phyloP scores from a whole-genome alignment of 2,113 vertebrate species.

The Vidua macroura region DNA sequence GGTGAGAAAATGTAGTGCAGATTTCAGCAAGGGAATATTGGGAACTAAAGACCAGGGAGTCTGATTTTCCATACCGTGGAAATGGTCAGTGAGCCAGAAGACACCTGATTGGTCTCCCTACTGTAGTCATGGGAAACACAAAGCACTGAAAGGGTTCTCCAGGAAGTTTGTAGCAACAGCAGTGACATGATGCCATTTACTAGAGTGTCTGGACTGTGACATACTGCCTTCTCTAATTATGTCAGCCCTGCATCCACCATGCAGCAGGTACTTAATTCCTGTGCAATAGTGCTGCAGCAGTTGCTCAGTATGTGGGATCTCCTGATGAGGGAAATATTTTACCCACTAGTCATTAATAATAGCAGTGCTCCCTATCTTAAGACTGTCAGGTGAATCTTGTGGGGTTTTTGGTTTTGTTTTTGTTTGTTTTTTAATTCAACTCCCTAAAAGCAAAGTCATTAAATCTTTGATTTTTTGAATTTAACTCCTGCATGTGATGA shows the following conservation, averaged over 20 bases:
- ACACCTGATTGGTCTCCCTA: fast-evolving
- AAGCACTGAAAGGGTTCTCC: not conserved
- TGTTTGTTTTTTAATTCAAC: not conserved
- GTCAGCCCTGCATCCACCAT: not conserved
- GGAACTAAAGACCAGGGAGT: not conserved
- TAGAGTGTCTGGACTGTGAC: not conserved
- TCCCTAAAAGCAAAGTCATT: not conserved
- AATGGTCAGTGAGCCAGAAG: not conserved
- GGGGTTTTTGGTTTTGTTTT: not conserved
- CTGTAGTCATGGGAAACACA: not conserved
- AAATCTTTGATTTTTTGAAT: not conserved
- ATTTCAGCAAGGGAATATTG: not conserved
- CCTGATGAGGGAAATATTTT: not conserved
- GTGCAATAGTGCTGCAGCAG: not conserved
- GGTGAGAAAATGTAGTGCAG: not conserved
- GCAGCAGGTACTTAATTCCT: not conserved
- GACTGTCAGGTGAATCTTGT: not conserved
- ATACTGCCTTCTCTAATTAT: not conserved
- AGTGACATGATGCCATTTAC: not conserved
- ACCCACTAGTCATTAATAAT: not conserved
- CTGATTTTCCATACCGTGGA: not conserved
- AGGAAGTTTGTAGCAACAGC: not conserved
- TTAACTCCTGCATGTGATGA: not conserved
- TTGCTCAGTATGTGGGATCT: not conserved
- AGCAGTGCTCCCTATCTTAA: not conserved